Conservation (phyloP, 2,888 invertebrate species). For the Cheilosia impressa region DNA sequence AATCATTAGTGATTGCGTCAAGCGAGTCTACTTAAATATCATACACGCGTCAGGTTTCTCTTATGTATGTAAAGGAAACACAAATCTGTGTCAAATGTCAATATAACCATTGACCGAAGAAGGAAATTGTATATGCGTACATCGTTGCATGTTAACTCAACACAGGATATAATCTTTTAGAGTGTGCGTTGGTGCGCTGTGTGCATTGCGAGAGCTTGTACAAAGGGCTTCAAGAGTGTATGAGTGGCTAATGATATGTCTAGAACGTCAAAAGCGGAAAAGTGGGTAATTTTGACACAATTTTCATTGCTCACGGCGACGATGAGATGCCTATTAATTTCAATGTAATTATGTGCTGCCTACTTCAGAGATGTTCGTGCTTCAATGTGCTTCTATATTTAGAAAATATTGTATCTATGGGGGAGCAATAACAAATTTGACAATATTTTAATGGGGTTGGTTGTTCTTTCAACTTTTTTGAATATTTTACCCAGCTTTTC, state of each 20-base stretch:
- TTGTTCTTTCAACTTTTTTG: no score
- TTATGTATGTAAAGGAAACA: neutral
- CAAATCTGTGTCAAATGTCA: constrained; percentile 21
- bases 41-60: neutral
- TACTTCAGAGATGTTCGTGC: no score
- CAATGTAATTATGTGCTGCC: constrained; percentile 7
- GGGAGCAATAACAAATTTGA: no score
- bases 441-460: no score
- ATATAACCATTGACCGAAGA: constrained; percentile 6
- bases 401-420: no score
- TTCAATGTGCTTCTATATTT: no score
- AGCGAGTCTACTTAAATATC: neutral
- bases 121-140: neutral
- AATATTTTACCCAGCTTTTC: no score
- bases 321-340: constrained; percentile 5
- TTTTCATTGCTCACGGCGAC: neutral
- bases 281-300: constrained; percentile 32
- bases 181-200: neutral
- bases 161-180: neutral
- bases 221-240: neutral
- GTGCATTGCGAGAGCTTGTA: neutral
- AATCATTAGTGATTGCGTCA: constrained; percentile 3
- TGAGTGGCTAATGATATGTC: constrained; percentile 17
- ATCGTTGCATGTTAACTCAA: neutral
- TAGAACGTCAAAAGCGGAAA: constrained; percentile 10